Evolutionary conservation across 1,140 invertebrate species (phyloP), one percentile per base, ranked within the genome.

Genomic region (Tetragonula clypearis): DNA sequence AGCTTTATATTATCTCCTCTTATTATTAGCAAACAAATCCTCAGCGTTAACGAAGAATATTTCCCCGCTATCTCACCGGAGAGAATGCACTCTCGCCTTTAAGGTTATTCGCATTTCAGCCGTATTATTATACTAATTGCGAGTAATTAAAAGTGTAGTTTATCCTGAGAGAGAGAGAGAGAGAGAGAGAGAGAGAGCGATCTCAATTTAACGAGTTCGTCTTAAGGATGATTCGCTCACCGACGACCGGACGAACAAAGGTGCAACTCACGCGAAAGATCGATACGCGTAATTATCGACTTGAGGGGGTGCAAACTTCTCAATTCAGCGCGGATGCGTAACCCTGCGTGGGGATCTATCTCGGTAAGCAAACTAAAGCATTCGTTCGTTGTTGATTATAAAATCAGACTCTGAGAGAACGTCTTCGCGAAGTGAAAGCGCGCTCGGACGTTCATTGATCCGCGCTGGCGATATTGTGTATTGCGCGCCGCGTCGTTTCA

Each of bases 241-340:
- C 76, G 26, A 1, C 41, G 55, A 49, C 14, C 41, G 82, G 72
- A 84, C 68, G 82, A 79, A 84, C 68, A 79, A 84, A 84, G 76
- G 76, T 72, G 76, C 12, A 55, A 72, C 68, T 76, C 66, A 62
- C 66, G 26, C 76, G 82, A 84, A 65, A 84, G 76, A 79, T 84
- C 82, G 82, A 84, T 84, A 84, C 56, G 65, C 72, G 65, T 82
- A 72, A 82, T 85, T 85, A 85, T 85, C 84, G 84, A 71, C 80
- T 82, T 55, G 71, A 49, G 73, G 65, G 84, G 66, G 41, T 55
- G 35, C 66, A 26, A 69, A 58, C 55, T 72, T 71, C 65, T 85
- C 76, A 82, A 85, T 85, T 79, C 82, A 85, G 60, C 79, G 79
- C 79, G 79, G 80, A 82, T 75, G 72, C 73, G 72, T 82, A 82